Base-by-base conservation (phyloP, 92 coral and sea anemone genomes). In the Heliopora coerulea region DNA sequence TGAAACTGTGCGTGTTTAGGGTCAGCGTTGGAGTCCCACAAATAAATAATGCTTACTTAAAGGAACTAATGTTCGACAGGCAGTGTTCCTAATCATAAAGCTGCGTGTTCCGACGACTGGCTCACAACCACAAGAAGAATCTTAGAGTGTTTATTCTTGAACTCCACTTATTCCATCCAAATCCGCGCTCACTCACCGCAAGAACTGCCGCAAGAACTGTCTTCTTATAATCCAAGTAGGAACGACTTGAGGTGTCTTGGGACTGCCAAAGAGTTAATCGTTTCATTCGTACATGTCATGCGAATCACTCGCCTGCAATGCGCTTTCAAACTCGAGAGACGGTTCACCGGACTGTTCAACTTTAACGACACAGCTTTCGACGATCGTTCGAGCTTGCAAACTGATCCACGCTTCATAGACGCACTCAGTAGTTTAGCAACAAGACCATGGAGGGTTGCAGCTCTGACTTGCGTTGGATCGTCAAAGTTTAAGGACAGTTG, bases 271-370 rank as follows among this genome's bases (percentile, higher is more conserved):
- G 59, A 58, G 40, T 29, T 46, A 11, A 67, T 46, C 58, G 74
- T 49, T 49, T 54, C 77, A 18, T 52, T n/a, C 8, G 48, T 12
- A 14, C 13, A 26, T 19, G 77, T 48, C 77, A 70, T 70, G 19
- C 77, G 63, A 10, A 70, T 52, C 8, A 70, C 77, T 28, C 77
- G 77, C 20, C 58, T 70, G 30, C 77, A 70, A 37, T 70, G 77
- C 21, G 77, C 77, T 37, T 50, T 56, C 77, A 70, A 54, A 54
- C 77, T 70, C 1, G 77, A 70, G 15, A 70, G 3, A 19, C 77
- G 52, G 63, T 70, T 70, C 2, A 70, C 49, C 0, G 77, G 77
- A 12, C 49, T 27, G 19, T 37, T 50, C 63, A 70, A 70, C 50
- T 70, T 52, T 18, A 70, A 27, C 28, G 77, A 37, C 49, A 70